Percentiles rank a stretch among this genome's conserved stretches.
phyloP scores from a whole-genome alignment of 2,888 invertebrate genomes.

The Scaptomyza caliginosa region DNA sequence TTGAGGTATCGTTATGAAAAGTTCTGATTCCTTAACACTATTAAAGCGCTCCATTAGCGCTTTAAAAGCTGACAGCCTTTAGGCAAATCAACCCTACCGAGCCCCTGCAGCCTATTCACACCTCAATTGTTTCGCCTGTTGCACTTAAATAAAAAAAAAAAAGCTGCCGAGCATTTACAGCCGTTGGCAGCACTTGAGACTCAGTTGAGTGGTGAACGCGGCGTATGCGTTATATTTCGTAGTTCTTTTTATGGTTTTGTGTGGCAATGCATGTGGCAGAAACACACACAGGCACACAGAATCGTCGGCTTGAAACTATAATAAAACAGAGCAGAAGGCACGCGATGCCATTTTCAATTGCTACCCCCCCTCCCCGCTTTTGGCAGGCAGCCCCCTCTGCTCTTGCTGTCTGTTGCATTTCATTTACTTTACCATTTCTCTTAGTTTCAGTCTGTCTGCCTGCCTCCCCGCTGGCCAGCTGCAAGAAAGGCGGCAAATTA shows the following conservation, averaged over 20 bases:
- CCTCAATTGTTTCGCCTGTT: slow-evolving; percentile 60
- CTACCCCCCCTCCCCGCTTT: background rate
- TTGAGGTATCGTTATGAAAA: no score
- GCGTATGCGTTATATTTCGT: slow-evolving; percentile 62
- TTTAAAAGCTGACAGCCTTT: slow-evolving; percentile 42
- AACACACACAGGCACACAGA: slow-evolving; percentile 37
- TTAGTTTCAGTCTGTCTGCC: slow-evolving; percentile 38
- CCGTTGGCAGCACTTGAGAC: slow-evolving; percentile 66
- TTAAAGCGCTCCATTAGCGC: slow-evolving; percentile 54
- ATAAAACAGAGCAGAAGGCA: slow-evolving; percentile 37
- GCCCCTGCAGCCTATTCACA: slow-evolving; percentile 27
- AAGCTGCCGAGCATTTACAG: slow-evolving; percentile 26
- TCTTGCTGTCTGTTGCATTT: slow-evolving; percentile 62
- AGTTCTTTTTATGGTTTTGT: slow-evolving; percentile 18
- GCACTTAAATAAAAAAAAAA: slow-evolving; percentile 52
- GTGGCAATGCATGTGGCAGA: slow-evolving; percentile 51
- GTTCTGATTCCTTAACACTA: background rate
- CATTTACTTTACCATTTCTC: slow-evolving; percentile 67
- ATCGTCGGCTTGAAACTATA: slow-evolving; percentile 36
- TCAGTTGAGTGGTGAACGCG: slow-evolving; percentile 56
- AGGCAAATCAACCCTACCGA: slow-evolving; percentile 4
- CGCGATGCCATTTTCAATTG: slow-evolving; percentile 48
- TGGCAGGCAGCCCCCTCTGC: slow-evolving; percentile 9
- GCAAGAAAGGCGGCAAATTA: slow-evolving; percentile 53
- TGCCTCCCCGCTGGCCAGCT: background rate